phyloP scores from a whole-genome alignment of 2,888 invertebrate species.

The Galeruca laticollis region DNA sequence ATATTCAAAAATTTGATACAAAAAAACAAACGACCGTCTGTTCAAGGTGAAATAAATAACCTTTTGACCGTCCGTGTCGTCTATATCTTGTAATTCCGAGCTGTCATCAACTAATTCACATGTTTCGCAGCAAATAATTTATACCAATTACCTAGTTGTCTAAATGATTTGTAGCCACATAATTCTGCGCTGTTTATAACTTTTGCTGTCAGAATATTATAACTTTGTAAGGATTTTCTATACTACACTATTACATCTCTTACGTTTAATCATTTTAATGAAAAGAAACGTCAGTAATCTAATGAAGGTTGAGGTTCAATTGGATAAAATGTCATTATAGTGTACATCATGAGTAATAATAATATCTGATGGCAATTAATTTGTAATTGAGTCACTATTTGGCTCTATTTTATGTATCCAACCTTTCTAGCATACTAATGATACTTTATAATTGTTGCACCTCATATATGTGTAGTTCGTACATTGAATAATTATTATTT shows the following conservation, averaged over 20 bases:
- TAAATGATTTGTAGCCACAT: constrained; percentile 10
- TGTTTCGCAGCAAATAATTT: constrained; percentile 5
- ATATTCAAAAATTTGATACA: not conserved
- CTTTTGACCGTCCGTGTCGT: not conserved
- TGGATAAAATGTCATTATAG: too few relatives aligned
- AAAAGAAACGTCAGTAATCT: too few relatives aligned
- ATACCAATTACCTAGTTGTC: constrained; percentile 5
- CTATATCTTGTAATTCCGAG: not conserved
- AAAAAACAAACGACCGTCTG: not conserved
- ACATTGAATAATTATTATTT: too few relatives aligned
- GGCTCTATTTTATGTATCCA: too few relatives aligned
- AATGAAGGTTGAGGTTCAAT: too few relatives aligned
- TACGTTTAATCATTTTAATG: not conserved
- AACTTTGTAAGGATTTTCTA: constrained; percentile 11
- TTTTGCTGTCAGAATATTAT: constrained; percentile 10
- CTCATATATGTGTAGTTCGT: too few relatives aligned
- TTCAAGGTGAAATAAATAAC: not conserved
- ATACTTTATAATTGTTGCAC: too few relatives aligned
- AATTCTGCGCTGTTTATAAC: constrained; percentile 9
- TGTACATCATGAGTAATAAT: too few relatives aligned
- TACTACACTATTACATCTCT: not conserved
- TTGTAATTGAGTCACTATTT: too few relatives aligned
- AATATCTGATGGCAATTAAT: too few relatives aligned
- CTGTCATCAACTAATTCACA: constrained; percentile 16
- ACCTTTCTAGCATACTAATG: too few relatives aligned